These are phyloP conservation scores for Caenorhabditis briggsae DNA, from an alignment of 1,140 invertebrate species.

Conservation along the genomic window DNA sequence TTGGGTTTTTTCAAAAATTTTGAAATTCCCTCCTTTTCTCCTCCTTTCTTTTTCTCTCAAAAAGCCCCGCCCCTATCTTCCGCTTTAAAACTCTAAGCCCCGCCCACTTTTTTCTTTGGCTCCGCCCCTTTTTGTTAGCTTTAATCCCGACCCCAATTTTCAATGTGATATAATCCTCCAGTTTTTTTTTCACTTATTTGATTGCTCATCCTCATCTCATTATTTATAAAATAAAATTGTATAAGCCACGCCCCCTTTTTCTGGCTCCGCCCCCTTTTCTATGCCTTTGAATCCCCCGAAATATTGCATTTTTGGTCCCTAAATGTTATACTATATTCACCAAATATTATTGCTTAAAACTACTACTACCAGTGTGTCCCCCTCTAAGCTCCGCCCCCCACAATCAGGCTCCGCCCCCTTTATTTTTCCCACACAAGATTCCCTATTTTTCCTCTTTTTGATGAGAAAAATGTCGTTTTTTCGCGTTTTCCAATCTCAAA, in stretches of 20 bases:
- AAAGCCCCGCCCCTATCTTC: not conserved
- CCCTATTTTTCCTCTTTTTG: not conserved
- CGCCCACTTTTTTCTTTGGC: not conserved
- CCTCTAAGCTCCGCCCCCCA: too few species aligned
- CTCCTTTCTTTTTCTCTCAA: too few species aligned
- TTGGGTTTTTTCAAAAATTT: not conserved
- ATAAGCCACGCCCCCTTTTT: not conserved
- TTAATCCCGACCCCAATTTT: not conserved
- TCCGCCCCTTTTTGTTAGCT: not conserved
- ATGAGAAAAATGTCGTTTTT: not conserved
- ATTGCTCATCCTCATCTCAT: too few species aligned
- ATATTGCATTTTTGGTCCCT: not conserved
- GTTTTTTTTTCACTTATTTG: not conserved
- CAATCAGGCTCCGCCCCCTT: not conserved
- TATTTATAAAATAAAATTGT: too few species aligned
- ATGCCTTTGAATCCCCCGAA: not conserved
- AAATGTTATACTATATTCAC: too few species aligned
- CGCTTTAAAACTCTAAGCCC: too few species aligned
- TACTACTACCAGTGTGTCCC: too few species aligned
- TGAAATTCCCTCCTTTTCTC: not conserved
- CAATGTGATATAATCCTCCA: slow-evolving; percentile 11
- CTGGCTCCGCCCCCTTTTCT: not conserved
- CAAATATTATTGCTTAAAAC: too few species aligned
- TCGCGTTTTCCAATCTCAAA: not conserved
- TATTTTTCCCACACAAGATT: not conserved